These are phyloP conservation scores for Ormia ochracea DNA, from an alignment of 2,888 invertebrate species.

Conservation along the genomic window DNA sequence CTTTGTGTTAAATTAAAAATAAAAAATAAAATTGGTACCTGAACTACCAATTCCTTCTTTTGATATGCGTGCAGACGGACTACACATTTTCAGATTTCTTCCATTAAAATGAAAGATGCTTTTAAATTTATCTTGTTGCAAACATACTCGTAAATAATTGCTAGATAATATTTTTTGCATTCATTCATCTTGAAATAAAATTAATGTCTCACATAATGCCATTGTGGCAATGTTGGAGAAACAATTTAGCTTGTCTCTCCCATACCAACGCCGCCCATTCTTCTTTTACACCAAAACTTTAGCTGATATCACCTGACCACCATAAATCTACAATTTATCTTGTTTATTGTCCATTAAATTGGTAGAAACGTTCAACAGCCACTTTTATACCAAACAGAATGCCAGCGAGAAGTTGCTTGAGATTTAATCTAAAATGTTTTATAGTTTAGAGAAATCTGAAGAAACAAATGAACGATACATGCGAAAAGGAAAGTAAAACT, in stretches of 20 bases:
- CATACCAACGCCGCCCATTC: not conserved
- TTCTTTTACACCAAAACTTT: not conserved
- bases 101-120: slow-evolving; percentile 7
- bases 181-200: slow-evolving; percentile 34
- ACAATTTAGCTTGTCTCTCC: slow-evolving; percentile 28
- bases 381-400: slow-evolving; percentile 5
- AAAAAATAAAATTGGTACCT: too few species aligned
- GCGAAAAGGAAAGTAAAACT: too few species aligned
- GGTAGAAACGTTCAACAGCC: not conserved
- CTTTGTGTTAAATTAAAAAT: too few species aligned
- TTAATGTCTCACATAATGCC: slow-evolving; percentile 29
- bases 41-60: too few species aligned
- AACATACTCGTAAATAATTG: slow-evolving; percentile 4
- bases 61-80: too few species aligned
- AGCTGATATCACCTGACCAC: slow-evolving; percentile 41
- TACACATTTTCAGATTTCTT: not conserved
- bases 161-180: not conserved
- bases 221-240: slow-evolving; percentile 21
- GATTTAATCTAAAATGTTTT: slow-evolving; percentile 30
- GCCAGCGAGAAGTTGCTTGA: slow-evolving; percentile 1
- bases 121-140: slow-evolving; percentile 11
- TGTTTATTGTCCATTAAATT: slow-evolving; percentile 58
- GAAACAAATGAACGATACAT: not conserved
- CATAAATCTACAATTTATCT: slow-evolving; percentile 52
- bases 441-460: slow-evolving; percentile 3